A percentile compares a stretch with the other conserved stretches of the same genome.
phyloP scores from a whole-genome alignment of 2,113 vertebrate species.

The Macaca mulatta region DNA sequence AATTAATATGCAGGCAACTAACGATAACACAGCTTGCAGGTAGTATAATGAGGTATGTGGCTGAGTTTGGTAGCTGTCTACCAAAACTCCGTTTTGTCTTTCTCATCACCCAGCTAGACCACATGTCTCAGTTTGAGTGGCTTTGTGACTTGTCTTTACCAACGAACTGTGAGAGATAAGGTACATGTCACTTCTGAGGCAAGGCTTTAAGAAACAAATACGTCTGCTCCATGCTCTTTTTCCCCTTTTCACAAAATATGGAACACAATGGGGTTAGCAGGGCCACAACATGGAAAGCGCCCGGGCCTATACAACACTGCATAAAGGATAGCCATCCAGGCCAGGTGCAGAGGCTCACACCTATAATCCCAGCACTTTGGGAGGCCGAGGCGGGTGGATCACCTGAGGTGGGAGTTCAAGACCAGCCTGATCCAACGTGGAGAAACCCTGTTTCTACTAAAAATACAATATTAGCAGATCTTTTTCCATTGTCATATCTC shows the following conservation, averaged over 20 bases:
- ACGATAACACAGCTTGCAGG: not conserved
- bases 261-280: not conserved
- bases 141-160: not conserved
- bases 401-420: too few relatives aligned
- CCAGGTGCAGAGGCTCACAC: too few relatives aligned
- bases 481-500: not conserved
- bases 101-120: not conserved
- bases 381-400: too few relatives aligned
- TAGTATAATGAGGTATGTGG: not conserved
- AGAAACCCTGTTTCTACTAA: too few relatives aligned
- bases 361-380: too few relatives aligned
- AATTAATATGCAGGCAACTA: not conserved
- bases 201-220: not conserved
- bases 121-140: not conserved
- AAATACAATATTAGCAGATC: not conserved
- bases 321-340: too few relatives aligned
- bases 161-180: rapidly evolving
- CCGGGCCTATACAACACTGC: not conserved
- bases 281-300: not conserved
- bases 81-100: not conserved
- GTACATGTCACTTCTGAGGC: not conserved
- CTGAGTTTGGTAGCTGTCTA: not conserved
- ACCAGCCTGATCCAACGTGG: too few relatives aligned
- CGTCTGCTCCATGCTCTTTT: not conserved
- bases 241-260: not conserved